phyloP scores from a whole-genome alignment of 1,140 invertebrate genomes.

The Ericerus pela region DNA sequence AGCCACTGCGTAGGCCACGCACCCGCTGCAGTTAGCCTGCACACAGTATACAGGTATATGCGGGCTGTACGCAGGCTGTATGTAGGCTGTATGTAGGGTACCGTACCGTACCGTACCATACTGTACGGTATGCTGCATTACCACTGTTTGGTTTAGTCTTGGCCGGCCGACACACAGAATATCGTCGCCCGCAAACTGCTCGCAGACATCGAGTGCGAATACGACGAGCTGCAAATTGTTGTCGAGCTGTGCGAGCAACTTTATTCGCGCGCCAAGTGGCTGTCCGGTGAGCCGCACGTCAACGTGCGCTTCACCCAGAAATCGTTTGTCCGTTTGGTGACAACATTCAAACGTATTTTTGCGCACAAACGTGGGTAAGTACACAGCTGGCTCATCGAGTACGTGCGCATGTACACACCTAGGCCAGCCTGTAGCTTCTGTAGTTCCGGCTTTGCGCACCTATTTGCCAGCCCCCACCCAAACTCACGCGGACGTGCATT shows the following conservation, averaged over 20 bases:
- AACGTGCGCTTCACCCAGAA: conserved; percentile 88
- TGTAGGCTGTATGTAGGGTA: neutral
- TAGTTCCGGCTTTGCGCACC: neutral
- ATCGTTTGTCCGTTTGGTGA: conserved; percentile 83
- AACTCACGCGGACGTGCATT: neutral
- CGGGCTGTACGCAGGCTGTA: neutral
- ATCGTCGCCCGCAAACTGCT: conserved; percentile 81
- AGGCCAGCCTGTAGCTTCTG: neutral
- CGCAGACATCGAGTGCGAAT: conserved; percentile 64
- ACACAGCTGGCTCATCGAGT: neutral
- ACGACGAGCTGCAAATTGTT: conserved; percentile 48
- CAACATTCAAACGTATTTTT: conserved; percentile 74
- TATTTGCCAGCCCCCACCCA: neutral
- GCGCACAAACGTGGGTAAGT: conserved; percentile 55
- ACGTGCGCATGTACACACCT: neutral
- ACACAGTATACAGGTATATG: neutral
- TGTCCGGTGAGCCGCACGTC: conserved; percentile 60
- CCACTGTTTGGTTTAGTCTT: conserved; percentile 41
- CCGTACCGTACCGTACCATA: neutral
- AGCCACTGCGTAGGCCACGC: neutral
- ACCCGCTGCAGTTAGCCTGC: neutral
- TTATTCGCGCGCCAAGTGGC: conserved; percentile 63
- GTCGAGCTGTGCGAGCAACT: conserved; percentile 84
- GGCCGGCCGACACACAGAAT: conserved; percentile 83
- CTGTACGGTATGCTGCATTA: neutral